Percentiles rank a stretch among this genome's conserved stretches.
phyloP scores from a whole-genome alignment of 2,797 vertebrate genomes.

The Sebastes aleutianus region DNA sequence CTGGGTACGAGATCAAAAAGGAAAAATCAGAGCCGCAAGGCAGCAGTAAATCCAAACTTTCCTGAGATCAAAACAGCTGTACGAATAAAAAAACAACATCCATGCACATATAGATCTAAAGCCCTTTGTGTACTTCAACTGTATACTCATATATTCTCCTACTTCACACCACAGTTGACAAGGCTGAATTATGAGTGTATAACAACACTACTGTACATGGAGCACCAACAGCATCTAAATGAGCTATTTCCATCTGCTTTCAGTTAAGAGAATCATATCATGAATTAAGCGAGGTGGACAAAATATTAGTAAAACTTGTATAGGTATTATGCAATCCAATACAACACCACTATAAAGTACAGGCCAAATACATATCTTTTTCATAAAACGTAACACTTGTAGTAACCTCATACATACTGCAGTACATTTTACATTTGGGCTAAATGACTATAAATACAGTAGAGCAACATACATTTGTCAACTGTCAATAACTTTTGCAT shows the following conservation, averaged over 20 bases:
- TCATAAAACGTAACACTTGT: too few species aligned
- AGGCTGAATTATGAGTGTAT: background rate
- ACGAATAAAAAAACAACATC: background rate
- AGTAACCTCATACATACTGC: too few species aligned
- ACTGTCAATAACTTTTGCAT: too few species aligned
- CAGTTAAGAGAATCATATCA: background rate
- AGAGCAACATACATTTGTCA: background rate
- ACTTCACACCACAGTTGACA: background rate
- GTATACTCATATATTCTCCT: background rate
- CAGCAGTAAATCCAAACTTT: constrained; percentile 14
- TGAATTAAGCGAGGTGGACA: background rate
- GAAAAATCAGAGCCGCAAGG: background rate
- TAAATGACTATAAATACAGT: background rate
- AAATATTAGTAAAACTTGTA: background rate
- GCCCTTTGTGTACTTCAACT: background rate
- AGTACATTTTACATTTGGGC: background rate
- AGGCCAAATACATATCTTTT: too few species aligned
- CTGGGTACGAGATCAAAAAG: background rate
- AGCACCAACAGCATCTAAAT: background rate
- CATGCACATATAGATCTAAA: background rate
- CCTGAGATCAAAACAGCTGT: constrained; percentile 9
- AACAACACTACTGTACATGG: background rate
- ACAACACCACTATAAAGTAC: background rate
- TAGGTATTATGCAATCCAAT: background rate
- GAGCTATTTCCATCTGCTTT: background rate